These are phyloP conservation scores for Cheirogaleus medius DNA, from an alignment of 2,113 vertebrate genomes.

Conservation along the genomic window DNA sequence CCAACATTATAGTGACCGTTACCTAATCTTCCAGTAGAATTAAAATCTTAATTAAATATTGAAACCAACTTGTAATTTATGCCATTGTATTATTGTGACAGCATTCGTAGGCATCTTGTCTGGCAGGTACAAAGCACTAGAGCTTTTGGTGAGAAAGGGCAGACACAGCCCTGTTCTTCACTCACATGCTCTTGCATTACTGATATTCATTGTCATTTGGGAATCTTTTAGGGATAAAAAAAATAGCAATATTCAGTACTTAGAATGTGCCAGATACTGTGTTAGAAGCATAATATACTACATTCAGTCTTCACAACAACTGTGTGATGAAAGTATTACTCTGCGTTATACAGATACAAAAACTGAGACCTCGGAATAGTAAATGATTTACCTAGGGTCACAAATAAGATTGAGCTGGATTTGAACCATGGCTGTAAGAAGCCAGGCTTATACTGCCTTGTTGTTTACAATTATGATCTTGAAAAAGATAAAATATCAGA, in stretches of 20 bases:
- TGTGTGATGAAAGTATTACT: not conserved
- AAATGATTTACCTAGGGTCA: not conserved
- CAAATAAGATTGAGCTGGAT: not conserved
- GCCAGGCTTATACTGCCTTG: not conserved
- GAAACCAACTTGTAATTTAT: not conserved
- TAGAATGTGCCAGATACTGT: not conserved
- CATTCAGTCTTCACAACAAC: not conserved
- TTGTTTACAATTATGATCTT: slow-evolving; percentile 7
- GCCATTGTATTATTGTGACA: not conserved
- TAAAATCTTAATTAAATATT: not conserved
- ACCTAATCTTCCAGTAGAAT: not conserved
- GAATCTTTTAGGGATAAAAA: not conserved
- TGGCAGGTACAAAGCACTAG: not conserved
- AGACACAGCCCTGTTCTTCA: not conserved
- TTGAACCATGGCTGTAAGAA: not conserved
- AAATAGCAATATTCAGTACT: not conserved
- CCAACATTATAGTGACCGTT: not conserved
- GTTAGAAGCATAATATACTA: not conserved
- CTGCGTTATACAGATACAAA: not conserved
- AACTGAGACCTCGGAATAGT: not conserved
- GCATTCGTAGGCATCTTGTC: not conserved
- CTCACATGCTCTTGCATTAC: not conserved
- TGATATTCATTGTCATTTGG: not conserved
- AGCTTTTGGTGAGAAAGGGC: not conserved
- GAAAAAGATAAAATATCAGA: not conserved